Percentiles rank a stretch among this genome's conserved stretches.
Evolutionary conservation across 2,113 vertebrate species (phyloP).

Genomic region (Cnemophilus loriae): DNA sequence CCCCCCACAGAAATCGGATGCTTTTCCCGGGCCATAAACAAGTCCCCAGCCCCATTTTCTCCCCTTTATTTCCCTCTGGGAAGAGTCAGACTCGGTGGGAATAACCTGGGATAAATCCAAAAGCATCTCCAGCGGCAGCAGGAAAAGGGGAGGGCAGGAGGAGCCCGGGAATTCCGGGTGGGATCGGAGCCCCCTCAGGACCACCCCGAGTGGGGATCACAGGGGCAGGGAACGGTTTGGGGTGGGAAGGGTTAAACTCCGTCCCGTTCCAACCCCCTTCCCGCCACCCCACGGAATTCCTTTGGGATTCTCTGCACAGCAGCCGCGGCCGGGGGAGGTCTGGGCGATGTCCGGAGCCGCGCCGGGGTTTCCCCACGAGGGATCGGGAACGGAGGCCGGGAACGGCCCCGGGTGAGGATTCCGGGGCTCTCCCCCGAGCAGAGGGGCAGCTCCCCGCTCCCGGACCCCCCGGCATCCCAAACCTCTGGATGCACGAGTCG

Average conservation of each 20-base stretch:
- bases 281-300: no score
- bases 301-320: neutral
- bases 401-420: neutral
- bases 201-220: no score
- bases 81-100: rapidly evolving
- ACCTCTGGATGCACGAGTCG: neutral
- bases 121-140: neutral
- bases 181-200: neutral
- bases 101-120: neutral
- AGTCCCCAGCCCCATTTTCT: neutral
- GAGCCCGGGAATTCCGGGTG: neutral
- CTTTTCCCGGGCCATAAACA: neutral
- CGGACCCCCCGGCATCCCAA: no score
- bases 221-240: neutral
- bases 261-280: neutral
- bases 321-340: no score
- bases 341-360: no score
- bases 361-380: no score
- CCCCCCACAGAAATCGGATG: neutral
- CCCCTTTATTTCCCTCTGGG: neutral
- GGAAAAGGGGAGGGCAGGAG: neutral
- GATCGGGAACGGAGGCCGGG: neutral
- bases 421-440: no score
- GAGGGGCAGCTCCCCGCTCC: no score
- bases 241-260: neutral